Percentiles rank a stretch among this genome's conserved stretches.
These are phyloP conservation scores for Acinonyx jubatus DNA, from an alignment of 2,113 vertebrate species.

Conservation along the genomic window DNA sequence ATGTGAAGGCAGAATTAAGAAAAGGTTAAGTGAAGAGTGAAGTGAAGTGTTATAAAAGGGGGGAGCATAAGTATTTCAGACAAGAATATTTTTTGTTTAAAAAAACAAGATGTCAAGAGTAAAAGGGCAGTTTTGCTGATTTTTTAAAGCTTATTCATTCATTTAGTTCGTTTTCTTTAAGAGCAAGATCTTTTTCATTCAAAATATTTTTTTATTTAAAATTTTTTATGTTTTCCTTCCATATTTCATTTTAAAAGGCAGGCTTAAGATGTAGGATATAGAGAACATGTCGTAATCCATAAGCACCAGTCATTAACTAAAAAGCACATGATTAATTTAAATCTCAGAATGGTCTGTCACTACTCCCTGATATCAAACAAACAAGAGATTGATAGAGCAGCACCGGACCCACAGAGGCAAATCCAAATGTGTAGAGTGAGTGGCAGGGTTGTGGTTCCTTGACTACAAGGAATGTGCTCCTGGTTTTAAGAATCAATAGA, in stretches of 20 bases:
- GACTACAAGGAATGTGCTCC: constrained; percentile 52
- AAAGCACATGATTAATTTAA: constrained; percentile 62
- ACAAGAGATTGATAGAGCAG: background rate
- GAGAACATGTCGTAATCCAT: constrained; percentile 56
- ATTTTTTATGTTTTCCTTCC: background rate
- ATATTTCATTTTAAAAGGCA: constrained; percentile 64
- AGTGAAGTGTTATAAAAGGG: background rate
- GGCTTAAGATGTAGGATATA: constrained; percentile 50
- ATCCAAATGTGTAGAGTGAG: background rate
- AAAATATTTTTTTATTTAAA: constrained; percentile 32
- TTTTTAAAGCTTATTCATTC: constrained; percentile 67
- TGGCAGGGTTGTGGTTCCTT: background rate
- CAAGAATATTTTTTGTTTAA: background rate
- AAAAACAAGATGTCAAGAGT: background rate
- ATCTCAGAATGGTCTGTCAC: constrained; percentile 11
- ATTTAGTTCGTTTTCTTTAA: constrained; percentile 71
- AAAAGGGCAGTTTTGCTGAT: background rate
- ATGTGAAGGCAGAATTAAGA: background rate
- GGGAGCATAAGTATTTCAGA: background rate
- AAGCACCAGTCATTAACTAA: constrained; percentile 52
- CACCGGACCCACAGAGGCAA: background rate
- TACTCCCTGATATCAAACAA: constrained; percentile 48
- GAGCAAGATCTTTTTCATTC: constrained; percentile 29
- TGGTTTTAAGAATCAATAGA: constrained; percentile 78
- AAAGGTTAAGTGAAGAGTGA: background rate